Evolutionary conservation across 2,113 vertebrate species (phyloP).

Genomic region (Carassius auratus): DNA sequence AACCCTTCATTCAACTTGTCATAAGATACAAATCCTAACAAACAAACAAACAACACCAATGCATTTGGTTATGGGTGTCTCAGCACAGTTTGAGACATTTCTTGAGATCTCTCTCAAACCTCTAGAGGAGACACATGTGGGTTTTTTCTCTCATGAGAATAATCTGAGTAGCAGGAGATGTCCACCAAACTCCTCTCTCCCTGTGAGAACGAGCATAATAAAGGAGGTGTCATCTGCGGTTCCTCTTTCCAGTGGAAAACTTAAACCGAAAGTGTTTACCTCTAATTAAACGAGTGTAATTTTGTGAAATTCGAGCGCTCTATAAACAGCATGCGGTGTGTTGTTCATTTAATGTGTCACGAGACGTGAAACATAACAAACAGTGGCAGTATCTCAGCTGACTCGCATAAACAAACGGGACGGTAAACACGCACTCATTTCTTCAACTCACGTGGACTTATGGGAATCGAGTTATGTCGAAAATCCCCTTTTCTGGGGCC

Average conservation of each 20-base stretch:
- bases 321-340: constrained; percentile 29
- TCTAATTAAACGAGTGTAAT: not conserved
- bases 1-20: too few species aligned
- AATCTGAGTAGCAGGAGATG: too few species aligned
- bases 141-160: too few species aligned
- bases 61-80: not conserved
- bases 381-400: constrained; percentile 27
- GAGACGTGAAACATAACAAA: constrained; percentile 48
- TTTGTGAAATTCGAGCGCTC: not conserved
- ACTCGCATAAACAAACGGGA: constrained; percentile 35
- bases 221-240: not conserved
- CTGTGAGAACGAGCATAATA: not conserved
- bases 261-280: constrained; percentile 9
- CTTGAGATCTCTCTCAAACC: too few species aligned
- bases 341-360: constrained; percentile 46
- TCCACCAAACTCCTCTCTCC: too few species aligned
- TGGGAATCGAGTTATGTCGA: constrained; percentile 45
- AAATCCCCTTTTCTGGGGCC: constrained; percentile 46
- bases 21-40: too few species aligned
- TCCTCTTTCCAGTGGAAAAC: not conserved
- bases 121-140: too few species aligned
- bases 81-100: too few species aligned
- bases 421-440: constrained; percentile 36
- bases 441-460: constrained; percentile 16
- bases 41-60: not conserved